Conservation (phyloP, 2,888 invertebrate species). For the Lamproptera curius region DNA sequence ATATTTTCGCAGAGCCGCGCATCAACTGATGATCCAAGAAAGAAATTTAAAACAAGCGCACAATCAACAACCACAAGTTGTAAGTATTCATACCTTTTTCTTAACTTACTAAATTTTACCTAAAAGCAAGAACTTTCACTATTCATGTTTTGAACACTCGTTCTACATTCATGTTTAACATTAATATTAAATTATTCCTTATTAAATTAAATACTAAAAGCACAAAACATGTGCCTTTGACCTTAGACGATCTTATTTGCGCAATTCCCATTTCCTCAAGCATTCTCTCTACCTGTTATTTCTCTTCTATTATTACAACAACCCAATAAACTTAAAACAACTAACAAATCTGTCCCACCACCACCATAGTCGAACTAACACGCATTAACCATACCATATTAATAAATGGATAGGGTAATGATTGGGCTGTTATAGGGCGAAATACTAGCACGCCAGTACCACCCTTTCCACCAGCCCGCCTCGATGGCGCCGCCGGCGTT, state of each 20-base stretch:
- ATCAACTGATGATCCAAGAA: conserved; percentile 88
- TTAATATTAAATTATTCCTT: too few species aligned
- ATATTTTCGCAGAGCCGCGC: conserved; percentile 83
- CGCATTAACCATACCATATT: conserved; percentile 32
- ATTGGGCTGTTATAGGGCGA: conserved; percentile 70
- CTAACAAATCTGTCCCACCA: neutral
- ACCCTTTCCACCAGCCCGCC: conserved; percentile 69
- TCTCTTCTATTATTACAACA: too few species aligned
- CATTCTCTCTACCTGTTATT: too few species aligned
- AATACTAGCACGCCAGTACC: conserved; percentile 68
- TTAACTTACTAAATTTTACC: too few species aligned
- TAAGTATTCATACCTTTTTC: conserved; percentile 48
- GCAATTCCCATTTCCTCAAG: too few species aligned
- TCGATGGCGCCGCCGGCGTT: conserved; percentile 54
- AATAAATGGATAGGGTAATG: conserved; percentile 67
- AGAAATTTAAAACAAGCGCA: conserved; percentile 69
- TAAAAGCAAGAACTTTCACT: too few species aligned
- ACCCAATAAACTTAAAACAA: neutral
- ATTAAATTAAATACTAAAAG: too few species aligned
- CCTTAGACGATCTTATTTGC: too few species aligned
- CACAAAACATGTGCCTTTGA: too few species aligned
- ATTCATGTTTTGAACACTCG: too few species aligned
- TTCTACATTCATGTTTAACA: too few species aligned
- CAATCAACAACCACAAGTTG: conserved; percentile 65
- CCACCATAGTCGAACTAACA: neutral